phyloP scores from a whole-genome alignment of 2,888 invertebrate genomes.

The Drosophila parthenogenetica region DNA sequence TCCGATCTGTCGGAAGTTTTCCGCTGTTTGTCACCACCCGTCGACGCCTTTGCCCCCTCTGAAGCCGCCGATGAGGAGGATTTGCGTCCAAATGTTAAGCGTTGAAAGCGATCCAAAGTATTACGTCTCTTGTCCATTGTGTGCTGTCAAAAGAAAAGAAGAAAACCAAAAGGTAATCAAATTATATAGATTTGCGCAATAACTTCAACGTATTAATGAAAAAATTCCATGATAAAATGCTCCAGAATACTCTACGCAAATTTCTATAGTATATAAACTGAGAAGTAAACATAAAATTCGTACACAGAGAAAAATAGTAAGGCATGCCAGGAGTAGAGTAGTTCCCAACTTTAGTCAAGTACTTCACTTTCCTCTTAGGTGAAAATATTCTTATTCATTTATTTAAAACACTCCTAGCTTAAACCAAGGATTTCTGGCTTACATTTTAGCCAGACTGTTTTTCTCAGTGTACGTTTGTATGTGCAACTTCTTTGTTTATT shows the following conservation, averaged over 20 bases:
- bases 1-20: conserved; percentile 89
- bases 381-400: no score
- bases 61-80: conserved; percentile 70
- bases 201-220: background rate
- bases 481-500: conserved; percentile 23
- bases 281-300: conserved; percentile 13
- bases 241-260: background rate
- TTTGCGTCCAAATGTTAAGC: conserved; percentile 89
- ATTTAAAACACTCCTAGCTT: no score
- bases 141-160: conserved; percentile 60
- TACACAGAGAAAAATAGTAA: background rate
- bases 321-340: no score
- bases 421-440: no score
- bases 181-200: background rate
- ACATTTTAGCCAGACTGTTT: no score
- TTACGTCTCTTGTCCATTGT: conserved; percentile 86
- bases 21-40: conserved; percentile 69
- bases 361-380: no score
- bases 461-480: no score
- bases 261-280: conserved; percentile 3
- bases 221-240: background rate
- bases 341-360: no score
- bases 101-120: conserved; percentile 93
- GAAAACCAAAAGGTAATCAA: background rate
- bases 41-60: conserved; percentile 40